Evolutionary conservation across 2,888 invertebrate species (phyloP).

Genomic region (Teleiodes luculella): DNA sequence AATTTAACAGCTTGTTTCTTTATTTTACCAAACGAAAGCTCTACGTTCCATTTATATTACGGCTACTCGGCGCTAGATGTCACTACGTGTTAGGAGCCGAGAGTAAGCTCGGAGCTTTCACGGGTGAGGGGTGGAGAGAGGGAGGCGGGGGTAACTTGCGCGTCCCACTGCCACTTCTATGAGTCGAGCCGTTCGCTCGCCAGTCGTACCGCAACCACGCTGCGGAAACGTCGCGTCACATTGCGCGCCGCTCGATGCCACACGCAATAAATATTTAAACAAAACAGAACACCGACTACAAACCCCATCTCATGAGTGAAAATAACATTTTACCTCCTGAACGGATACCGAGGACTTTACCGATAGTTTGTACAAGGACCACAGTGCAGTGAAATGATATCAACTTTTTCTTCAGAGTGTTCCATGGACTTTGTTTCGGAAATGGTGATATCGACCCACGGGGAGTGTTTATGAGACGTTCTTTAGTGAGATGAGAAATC

Average conservation of each 20-base stretch:
- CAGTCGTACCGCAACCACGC: slow-evolving; percentile 70
- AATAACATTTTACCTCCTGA: slow-evolving; percentile 33
- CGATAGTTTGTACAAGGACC: slow-evolving; percentile 39
- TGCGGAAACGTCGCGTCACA: slow-evolving; percentile 56
- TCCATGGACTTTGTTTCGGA: slow-evolving; percentile 75
- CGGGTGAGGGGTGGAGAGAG: slow-evolving; percentile 31
- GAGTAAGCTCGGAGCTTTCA: slow-evolving; percentile 41
- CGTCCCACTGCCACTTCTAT: slow-evolving; percentile 68
- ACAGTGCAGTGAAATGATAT: slow-evolving; percentile 72
- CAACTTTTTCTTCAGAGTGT: slow-evolving; percentile 72
- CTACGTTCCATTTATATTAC: slow-evolving; percentile 25
- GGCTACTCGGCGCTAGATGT: slow-evolving; percentile 59
- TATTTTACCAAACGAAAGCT: background rate
- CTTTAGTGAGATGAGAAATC: slow-evolving; percentile 74
- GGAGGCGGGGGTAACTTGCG: slow-evolving; percentile 58
- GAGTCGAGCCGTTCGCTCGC: slow-evolving; percentile 59
- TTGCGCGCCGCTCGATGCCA: slow-evolving; percentile 50
- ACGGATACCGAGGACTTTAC: slow-evolving; percentile 36
- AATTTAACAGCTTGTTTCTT: background rate
- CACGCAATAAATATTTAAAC: slow-evolving; percentile 71
- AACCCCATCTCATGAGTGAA: slow-evolving; percentile 50
- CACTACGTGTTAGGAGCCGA: slow-evolving; percentile 36
- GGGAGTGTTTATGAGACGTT: slow-evolving; percentile 77
- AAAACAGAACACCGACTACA: slow-evolving; percentile 52
- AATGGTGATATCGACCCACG: slow-evolving; percentile 78